Base-by-base conservation (phyloP, 64 coral and sea anemone species). In the Anthopleura sola region DNA sequence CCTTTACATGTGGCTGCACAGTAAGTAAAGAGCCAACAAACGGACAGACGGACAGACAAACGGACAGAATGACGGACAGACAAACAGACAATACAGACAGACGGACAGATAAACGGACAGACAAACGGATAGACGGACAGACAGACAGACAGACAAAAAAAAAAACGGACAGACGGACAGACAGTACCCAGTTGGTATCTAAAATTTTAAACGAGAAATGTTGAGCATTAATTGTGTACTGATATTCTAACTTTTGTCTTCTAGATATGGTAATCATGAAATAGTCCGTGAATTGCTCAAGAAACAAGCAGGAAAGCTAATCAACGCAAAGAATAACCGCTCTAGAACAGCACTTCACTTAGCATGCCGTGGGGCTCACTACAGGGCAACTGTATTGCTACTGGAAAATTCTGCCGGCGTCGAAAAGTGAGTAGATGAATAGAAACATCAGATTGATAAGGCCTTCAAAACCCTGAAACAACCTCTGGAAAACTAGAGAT, bases 1-100 rank as follows among this genome's bases (percentile, higher is more conserved):
- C 89, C 89, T 31, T 47, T 91, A 56, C 89, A 91, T 36, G 89
- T 91, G 32, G 89, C 89, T 24, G 89, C 83, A 34, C 85, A 80
- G 89, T 91, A 91, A 75, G 29, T 78, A 21, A 17, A 64, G 13
- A 56, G 55, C 3, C 18, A 46, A 8, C 80, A 15, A 33, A 12
- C 15, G 3, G 32, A 12, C 75, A 37, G 75, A 7, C 75, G 37
- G 75, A 7, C 74, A 37, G 74, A 5, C 37, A 77, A 13, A 5
- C 74, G 14, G 74, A 5, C 74, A 37, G 74, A 5, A 32, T 37
- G 60, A n/a, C 60, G 11, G 24, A 7, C 24, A 66, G 60, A 28
- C 55, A 56, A 5, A 2, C 55, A 56, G 15, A 17, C 16, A 56
- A 14, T n/a, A 17, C 20, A 56, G 54, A 17, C 16, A 56, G 20